phyloP scores from a whole-genome alignment of 2,797 vertebrate species.

The Myotis vivesi region DNA sequence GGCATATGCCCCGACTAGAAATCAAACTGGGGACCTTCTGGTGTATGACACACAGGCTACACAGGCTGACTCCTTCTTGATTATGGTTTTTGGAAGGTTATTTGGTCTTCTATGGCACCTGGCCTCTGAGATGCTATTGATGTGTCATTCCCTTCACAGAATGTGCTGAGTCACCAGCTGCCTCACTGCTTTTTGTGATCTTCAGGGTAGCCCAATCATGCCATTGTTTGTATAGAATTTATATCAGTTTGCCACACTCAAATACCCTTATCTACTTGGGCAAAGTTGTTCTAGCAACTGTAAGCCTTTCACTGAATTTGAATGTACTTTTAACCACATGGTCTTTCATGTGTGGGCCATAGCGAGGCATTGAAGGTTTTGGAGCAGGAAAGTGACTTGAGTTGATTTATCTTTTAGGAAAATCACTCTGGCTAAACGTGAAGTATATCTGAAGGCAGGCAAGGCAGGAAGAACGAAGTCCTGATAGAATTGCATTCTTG shows the following conservation, averaged over 20 bases:
- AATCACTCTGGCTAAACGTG: not conserved
- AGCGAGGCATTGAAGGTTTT: not conserved
- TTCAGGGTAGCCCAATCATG: not conserved
- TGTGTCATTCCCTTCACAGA: not conserved
- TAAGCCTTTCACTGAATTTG: not conserved
- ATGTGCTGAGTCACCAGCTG: not conserved
- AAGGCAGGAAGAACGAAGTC: not conserved
- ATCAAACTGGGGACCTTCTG: too few species aligned
- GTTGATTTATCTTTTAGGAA: not conserved
- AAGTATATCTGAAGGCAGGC: not conserved
- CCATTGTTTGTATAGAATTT: not conserved
- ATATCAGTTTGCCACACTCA: not conserved
- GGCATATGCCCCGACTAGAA: too few species aligned
- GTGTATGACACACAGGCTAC: too few species aligned
- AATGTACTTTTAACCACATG: conserved; percentile 25
- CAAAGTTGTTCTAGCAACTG: conserved; percentile 11
- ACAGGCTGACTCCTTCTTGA: not conserved
- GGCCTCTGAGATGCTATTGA: not conserved
- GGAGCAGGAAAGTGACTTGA: not conserved
- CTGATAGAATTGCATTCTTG: not conserved
- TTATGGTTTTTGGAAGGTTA: not conserved
- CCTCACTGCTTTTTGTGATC: not conserved
- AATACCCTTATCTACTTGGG: not conserved
- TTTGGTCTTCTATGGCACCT: not conserved
- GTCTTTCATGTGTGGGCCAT: not conserved